Conservation (phyloP, 1,140 invertebrate genomes). For the Drosophila pseudoananassae region DNA sequence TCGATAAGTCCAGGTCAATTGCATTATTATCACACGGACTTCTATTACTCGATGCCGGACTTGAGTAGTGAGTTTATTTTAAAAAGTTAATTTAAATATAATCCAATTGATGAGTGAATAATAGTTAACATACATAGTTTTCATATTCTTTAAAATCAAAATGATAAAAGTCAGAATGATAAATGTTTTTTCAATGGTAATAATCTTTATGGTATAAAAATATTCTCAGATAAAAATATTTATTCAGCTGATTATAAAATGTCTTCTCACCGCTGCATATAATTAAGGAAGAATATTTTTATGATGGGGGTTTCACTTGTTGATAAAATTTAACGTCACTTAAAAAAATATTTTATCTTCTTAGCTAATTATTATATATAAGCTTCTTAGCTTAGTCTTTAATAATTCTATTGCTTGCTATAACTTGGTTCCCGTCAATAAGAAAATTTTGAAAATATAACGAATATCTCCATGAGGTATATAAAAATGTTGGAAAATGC, state of each 20-base stretch:
- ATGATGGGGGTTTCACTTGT: too few relatives aligned
- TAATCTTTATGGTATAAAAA: background rate
- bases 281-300: background rate
- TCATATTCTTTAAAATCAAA: background rate
- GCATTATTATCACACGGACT: conserved; percentile 80
- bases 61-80: conserved; percentile 62
- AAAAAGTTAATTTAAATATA: background rate
- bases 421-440: too few relatives aligned
- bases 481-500: too few relatives aligned
- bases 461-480: too few relatives aligned
- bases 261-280: conserved; percentile 4
- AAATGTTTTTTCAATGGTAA: background rate
- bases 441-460: too few relatives aligned
- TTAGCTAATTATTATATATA: too few relatives aligned
- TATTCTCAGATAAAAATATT: background rate
- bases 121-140: too few relatives aligned
- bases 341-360: too few relatives aligned
- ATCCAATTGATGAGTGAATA: background rate
- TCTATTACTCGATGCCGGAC: conserved; percentile 79
- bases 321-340: too few relatives aligned
- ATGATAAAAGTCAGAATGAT: background rate
- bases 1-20: conserved; percentile 60
- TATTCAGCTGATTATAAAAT: conserved; percentile 4
- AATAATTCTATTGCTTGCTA: too few relatives aligned
- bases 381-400: too few relatives aligned